A percentile compares a stretch with the other conserved stretches of the same genome.
Conservation (phyloP, 2,888 invertebrate genomes). For the Mechanitis mazaeus region DNA sequence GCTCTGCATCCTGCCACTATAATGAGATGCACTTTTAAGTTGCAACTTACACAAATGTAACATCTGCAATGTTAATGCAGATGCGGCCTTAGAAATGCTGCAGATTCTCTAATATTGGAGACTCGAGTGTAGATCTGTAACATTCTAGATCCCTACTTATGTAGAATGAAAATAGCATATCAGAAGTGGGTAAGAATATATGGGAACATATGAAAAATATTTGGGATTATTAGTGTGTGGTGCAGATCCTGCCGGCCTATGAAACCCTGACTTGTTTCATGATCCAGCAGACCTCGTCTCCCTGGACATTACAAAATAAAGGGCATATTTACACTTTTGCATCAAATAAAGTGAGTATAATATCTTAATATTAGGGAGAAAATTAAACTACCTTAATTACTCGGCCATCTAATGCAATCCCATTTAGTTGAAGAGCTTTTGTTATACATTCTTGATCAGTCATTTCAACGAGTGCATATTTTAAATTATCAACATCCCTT, state of each 20-base stretch:
- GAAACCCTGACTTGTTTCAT: conserved; percentile 7
- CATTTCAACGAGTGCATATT: conserved; percentile 94
- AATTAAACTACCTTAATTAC: conserved; percentile 62
- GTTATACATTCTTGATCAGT: conserved; percentile 93
- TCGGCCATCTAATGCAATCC: conserved; percentile 84
- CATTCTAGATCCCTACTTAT: conserved; percentile 29
- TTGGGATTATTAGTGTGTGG: conserved; percentile 1
- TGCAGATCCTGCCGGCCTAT: conserved; percentile 5
- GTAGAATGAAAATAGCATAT: conserved; percentile 24
- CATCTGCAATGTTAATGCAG: conserved; percentile 25
- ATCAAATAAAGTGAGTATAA: not conserved
- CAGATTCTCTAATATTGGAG: conserved; percentile 23
- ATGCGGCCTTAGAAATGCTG: conserved; percentile 25
- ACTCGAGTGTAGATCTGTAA: conserved; percentile 26
- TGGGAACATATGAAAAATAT: not conserved
- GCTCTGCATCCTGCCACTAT: conserved; percentile 18
- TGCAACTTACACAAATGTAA: conserved; percentile 27
- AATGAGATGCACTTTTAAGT: conserved; percentile 24
- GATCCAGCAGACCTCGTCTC: conserved; percentile 4
- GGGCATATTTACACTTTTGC: conserved; percentile 5
- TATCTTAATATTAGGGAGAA: not conserved
- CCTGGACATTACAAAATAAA: conserved; percentile 8
- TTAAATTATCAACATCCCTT: conserved; percentile 84
- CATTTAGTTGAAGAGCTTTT: conserved; percentile 90
- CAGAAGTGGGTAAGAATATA: conserved; percentile 4